Conservation (phyloP, 2,888 invertebrate genomes). For the Xanthia icteritia region DNA sequence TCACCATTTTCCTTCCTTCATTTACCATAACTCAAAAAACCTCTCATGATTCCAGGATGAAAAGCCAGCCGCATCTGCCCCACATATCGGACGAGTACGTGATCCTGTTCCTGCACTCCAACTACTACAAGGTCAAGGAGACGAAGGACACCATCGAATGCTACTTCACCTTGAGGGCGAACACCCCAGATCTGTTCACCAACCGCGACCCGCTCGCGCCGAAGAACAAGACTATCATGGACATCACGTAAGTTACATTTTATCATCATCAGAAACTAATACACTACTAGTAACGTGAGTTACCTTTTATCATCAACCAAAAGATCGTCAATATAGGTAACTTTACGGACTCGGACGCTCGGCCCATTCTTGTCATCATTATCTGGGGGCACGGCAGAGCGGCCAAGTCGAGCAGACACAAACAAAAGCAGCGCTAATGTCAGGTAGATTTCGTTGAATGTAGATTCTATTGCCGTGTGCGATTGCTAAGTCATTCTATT, state of each 20-base stretch:
- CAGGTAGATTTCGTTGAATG: too few species aligned
- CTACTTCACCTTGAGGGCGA: constrained; percentile 91
- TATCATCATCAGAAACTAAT: constrained; percentile 75
- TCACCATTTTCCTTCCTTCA: neutral
- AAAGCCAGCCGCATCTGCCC: constrained; percentile 91
- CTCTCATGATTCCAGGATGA: constrained; percentile 89
- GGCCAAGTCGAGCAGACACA: too few species aligned
- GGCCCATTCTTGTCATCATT: neutral
- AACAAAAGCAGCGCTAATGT: too few species aligned
- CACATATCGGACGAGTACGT: constrained; percentile 92
- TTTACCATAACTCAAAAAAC: constrained; percentile 63
- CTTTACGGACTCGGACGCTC: neutral
- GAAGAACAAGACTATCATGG: constrained; percentile 89
- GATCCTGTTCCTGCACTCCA: constrained; percentile 92
- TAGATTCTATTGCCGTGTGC: too few species aligned
- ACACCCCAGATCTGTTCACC: constrained; percentile 90
- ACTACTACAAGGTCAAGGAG: constrained; percentile 87
- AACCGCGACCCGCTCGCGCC: constrained; percentile 89
- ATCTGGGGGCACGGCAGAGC: too few species aligned
- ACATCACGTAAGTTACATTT: constrained; percentile 90
- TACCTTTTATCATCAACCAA: neutral
- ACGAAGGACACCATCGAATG: constrained; percentile 87
- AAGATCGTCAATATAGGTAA: neutral
- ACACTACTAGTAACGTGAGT: constrained; percentile 44
- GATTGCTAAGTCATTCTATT: too few species aligned